phyloP scores from a whole-genome alignment of 2,888 invertebrate species.

The Chrysodeixis includens region DNA sequence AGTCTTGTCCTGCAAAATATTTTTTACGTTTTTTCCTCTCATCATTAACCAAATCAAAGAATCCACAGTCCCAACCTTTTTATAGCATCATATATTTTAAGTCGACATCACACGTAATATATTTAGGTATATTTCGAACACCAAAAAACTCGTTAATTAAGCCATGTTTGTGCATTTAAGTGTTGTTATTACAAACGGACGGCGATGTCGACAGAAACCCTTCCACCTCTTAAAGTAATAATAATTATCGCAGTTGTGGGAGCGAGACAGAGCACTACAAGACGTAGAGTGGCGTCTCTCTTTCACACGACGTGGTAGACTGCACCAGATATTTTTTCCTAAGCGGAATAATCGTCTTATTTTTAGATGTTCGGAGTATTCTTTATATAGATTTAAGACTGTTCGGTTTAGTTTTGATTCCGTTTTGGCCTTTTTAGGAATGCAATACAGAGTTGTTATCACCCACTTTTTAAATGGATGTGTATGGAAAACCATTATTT shows the following conservation, averaged over 20 bases:
- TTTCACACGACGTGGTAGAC: too few species aligned
- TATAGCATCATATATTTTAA: constrained; percentile 22
- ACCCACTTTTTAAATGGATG: too few species aligned
- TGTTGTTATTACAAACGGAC: constrained; percentile 35
- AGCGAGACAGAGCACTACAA: too few species aligned
- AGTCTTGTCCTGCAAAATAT: neutral
- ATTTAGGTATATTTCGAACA: constrained; percentile 60
- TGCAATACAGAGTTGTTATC: too few species aligned
- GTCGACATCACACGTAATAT: constrained; percentile 58
- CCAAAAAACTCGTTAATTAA: constrained; percentile 60
- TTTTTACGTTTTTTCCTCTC: too few species aligned
- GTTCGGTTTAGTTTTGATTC: constrained; percentile 26
- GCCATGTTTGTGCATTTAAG: constrained; percentile 54
- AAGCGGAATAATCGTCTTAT: constrained; percentile 45
- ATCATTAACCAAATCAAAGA: neutral
- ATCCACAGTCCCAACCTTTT: neutral
- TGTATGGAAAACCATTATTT: too few species aligned
- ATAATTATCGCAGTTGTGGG: too few species aligned
- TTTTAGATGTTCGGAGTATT: constrained; percentile 41
- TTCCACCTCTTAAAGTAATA: too few species aligned
- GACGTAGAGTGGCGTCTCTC: too few species aligned
- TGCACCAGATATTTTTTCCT: constrained; percentile 37
- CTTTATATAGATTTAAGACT: constrained; percentile 40
- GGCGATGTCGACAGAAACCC: constrained; percentile 1
- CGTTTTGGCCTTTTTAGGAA: constrained; percentile 8